Evolutionary conservation across 1,140 invertebrate genomes (phyloP).

Genomic region (Brachionus calyciflorus): DNA sequence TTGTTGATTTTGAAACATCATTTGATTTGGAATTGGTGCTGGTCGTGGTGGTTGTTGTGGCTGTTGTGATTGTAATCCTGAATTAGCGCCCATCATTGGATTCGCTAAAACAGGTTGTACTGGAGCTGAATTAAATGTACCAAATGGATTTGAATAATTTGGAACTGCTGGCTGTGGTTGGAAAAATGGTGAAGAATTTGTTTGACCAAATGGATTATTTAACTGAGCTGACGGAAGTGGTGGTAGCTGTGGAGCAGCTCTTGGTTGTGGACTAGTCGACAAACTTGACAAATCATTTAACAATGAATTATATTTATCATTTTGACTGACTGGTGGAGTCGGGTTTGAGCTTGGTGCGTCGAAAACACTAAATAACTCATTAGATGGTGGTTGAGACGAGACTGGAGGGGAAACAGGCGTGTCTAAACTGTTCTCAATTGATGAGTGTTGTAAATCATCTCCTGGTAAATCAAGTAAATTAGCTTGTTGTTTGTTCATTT

Average conservation of each 20-base stretch:
- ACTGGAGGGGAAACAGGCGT: neutral
- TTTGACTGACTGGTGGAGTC: neutral
- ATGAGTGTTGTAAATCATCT: neutral
- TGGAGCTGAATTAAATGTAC: too few relatives aligned
- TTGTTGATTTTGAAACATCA: too few relatives aligned
- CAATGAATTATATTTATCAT: neutral
- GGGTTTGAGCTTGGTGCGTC: neutral
- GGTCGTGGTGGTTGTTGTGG: too few relatives aligned
- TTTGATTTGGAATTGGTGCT: too few relatives aligned
- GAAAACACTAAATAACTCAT: neutral
- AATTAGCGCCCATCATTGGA: too few relatives aligned
- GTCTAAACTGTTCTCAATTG: neutral
- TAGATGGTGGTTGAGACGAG: neutral
- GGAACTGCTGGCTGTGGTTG: too few relatives aligned
- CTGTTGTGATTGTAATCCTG: too few relatives aligned
- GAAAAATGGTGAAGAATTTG: too few relatives aligned
- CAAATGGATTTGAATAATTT: too few relatives aligned
- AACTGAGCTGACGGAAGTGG: too few relatives aligned
- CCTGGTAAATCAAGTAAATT: slow-evolving; percentile 7
- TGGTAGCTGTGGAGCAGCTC: neutral
- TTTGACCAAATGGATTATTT: too few relatives aligned
- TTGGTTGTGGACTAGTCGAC: neutral
- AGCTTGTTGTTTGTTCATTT: neutral
- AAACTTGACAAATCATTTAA: slow-evolving; percentile 7
- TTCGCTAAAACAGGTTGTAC: too few relatives aligned